Evolutionary conservation across 2,797 vertebrate species (phyloP).

Genomic region (Eulemur albifrons): DNA sequence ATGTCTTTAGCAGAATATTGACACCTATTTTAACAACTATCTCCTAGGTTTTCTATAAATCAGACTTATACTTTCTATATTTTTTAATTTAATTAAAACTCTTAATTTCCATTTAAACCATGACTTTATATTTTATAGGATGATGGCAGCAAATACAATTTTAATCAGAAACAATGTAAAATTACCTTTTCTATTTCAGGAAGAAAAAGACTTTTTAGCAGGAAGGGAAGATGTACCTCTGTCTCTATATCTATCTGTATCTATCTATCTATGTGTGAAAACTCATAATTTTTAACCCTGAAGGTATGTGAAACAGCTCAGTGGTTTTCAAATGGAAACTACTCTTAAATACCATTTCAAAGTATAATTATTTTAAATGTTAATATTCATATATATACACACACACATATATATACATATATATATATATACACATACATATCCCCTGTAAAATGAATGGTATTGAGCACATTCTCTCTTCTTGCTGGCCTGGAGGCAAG

Average conservation of each 20-base stretch:
- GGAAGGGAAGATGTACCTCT: background rate
- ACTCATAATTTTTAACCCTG: background rate
- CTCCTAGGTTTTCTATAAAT: background rate
- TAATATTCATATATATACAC: background rate
- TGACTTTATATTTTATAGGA: background rate
- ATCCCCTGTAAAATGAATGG: background rate
- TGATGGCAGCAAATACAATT: background rate
- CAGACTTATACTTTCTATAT: background rate
- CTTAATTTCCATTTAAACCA: background rate
- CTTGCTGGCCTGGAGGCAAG: slow-evolving; percentile 53
- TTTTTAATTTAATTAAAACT: background rate
- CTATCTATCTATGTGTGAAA: background rate
- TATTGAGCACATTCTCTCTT: slow-evolving; percentile 28
- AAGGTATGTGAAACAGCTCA: background rate
- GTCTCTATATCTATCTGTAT: background rate
- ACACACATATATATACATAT: background rate
- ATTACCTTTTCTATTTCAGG: background rate
- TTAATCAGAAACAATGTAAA: background rate
- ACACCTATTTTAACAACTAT: background rate
- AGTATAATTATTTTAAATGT: slow-evolving; percentile 52
- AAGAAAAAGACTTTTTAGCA: background rate
- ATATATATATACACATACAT: accelerated
- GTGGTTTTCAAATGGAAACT: background rate
- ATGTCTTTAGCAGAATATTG: background rate
- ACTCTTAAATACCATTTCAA: background rate